Evolutionary conservation across 2,113 vertebrate genomes (phyloP), one percentile per base, ranked within the genome.

Genomic region (Scatophagus argus): DNA sequence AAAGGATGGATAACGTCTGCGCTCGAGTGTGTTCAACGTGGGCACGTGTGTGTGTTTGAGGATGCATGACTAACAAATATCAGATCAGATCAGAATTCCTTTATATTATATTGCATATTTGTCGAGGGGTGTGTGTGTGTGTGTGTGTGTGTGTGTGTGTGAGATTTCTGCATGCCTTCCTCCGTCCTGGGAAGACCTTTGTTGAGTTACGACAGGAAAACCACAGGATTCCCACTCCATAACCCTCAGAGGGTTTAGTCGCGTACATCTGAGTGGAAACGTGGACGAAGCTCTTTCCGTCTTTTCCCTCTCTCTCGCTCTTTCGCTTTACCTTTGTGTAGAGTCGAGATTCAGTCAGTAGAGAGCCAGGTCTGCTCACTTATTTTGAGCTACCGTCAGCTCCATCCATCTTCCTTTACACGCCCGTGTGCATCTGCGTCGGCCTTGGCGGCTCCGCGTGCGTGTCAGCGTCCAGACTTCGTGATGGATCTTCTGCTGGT

Each of bases 141-240:
- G 38, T 60, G 52, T 12, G 4, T 27, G 12, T 32, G 38, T 60
- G 52, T 12, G 4, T 27, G 12, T 32, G 38, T 60, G 52, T 12
- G 4, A 21, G 14, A 52, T 61, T 13, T 47, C 19, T 74, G 55
- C 19, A 14, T 23, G 21, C 5, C 1, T 36, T n/a, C 2, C 14
- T 34, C 29, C 68, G 47, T 86, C 64, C 52, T 31, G n/a, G 34
- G 34, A 39, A 17, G 61, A 76, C 65, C 47, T 47, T 56, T 25
- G 0, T 31, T 84, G 62, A 84, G 0, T 89, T 78, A 87, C 27
- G 81, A 61, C 81, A 84, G 75, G 81, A 87, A 86, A 89, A 65
- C 73, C 64, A 14, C 34, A 81, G 43, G 74, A 81, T 79, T 83
- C 77, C 49, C 71, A 72, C 56, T 56, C 27, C n/a, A 63, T 10